These are phyloP conservation scores for Bruchidius siliquastri DNA, from an alignment of 2,888 invertebrate genomes.

Conservation along the genomic window DNA sequence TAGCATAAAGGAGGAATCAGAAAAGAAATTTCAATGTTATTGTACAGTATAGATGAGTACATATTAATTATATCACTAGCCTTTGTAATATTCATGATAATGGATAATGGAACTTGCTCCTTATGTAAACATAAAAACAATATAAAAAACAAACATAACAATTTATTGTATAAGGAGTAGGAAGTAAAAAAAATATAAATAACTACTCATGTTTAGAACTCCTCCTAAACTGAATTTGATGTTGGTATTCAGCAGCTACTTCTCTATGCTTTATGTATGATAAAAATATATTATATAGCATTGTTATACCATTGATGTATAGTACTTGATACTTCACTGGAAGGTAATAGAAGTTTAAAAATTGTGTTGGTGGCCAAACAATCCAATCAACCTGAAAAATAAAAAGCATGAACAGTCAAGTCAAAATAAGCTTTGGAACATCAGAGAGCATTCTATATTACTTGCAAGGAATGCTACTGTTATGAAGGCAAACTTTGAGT, in stretches of 20 bases:
- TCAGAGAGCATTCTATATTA: too few species aligned
- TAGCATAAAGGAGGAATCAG: too few species aligned
- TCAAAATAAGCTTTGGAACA: too few species aligned
- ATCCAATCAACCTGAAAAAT: conserved; percentile 75
- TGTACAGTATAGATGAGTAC: too few species aligned
- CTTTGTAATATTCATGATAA: too few species aligned
- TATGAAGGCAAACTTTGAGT: too few species aligned
- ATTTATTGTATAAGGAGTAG: not conserved
- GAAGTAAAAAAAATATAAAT: not conserved
- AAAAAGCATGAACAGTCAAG: not conserved
- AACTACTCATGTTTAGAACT: not conserved
- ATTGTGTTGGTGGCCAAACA: conserved; percentile 89
- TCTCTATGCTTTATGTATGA: conserved; percentile 77
- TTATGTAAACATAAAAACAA: not conserved
- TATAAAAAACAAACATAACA: not conserved
- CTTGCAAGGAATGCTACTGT: too few species aligned
- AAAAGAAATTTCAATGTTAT: too few species aligned
- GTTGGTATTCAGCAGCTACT: conserved; percentile 5
- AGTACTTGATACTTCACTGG: conserved; percentile 78
- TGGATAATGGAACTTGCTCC: too few species aligned
- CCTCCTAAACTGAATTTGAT: not conserved
- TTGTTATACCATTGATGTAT: conserved; percentile 80
- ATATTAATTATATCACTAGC: too few species aligned
- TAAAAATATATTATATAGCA: conserved; percentile 82
- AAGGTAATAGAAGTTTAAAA: conserved; percentile 81